These are phyloP conservation scores for Oenanthe oenanthe DNA, from an alignment of 2,113 vertebrate genomes.

Conservation along the genomic window DNA sequence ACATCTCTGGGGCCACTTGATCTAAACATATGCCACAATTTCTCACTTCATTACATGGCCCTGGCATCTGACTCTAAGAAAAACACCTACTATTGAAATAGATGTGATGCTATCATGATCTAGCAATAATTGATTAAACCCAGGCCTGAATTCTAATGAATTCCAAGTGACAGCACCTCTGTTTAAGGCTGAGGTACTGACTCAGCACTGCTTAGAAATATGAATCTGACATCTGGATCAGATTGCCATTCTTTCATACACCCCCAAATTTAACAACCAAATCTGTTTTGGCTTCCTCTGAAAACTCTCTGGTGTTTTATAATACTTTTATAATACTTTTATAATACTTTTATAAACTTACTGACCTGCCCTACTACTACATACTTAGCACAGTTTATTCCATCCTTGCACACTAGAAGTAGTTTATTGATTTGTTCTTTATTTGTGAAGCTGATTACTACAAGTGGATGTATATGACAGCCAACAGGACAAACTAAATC, in stretches of 20 bases:
- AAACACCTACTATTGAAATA: neutral
- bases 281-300: neutral
- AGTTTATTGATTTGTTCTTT: neutral
- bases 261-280: neutral
- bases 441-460: neutral
- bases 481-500: neutral
- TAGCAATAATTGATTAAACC: neutral
- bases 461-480: fast-evolving
- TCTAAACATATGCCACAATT: neutral
- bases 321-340: neutral
- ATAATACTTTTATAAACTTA: neutral
- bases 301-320: neutral
- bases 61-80: neutral
- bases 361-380: neutral
- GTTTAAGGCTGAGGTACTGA: neutral
- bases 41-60: neutral
- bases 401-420: neutral
- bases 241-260: neutral
- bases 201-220: neutral
- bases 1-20: neutral
- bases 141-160: neutral
- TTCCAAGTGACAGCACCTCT: neutral
- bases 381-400: neutral
- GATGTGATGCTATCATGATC: neutral
- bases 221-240: neutral